These are phyloP conservation scores for Pseudomugil gertrudae DNA, from an alignment of 2,797 vertebrate species.

Conservation along the genomic window DNA sequence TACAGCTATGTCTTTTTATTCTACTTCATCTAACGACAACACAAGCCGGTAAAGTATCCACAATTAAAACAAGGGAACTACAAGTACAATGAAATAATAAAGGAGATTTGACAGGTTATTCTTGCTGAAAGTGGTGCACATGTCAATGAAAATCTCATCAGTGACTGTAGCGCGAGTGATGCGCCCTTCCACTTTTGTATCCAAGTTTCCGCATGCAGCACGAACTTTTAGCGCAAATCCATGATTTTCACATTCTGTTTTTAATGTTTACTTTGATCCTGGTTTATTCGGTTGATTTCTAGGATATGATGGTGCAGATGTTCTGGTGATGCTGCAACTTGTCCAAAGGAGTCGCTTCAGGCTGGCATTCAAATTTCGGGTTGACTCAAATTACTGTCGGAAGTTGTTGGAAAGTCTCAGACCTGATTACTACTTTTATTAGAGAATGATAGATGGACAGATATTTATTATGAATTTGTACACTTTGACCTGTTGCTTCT, in stretches of 20 bases:
- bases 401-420: conserved; percentile 22
- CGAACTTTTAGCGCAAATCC: background rate
- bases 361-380: conserved; percentile 30
- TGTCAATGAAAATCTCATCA: background rate
- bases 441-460: too few species aligned
- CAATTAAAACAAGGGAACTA: conserved; percentile 11
- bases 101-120: background rate
- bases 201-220: conserved; percentile 1
- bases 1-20: conserved; percentile 64
- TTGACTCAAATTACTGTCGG: conserved; percentile 23
- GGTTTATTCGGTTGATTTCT: conserved; percentile 6
- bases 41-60: conserved; percentile 77
- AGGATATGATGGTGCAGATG: conserved; percentile 5
- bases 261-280: background rate
- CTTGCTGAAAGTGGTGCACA: background rate
- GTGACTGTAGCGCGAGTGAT: conserved; percentile 1
- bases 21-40: conserved; percentile 64
- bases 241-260: background rate
- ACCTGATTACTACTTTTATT: conserved; percentile 2
- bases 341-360: conserved; percentile 38
- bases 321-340: conserved; percentile 49
- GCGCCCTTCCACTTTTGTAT: conserved; percentile 10
- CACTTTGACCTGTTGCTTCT: background rate
- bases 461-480: background rate
- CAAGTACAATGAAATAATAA: conserved; percentile 6